These are phyloP conservation scores for Australoheros scitulus DNA, from an alignment of 2,113 vertebrate genomes.

Conservation along the genomic window DNA sequence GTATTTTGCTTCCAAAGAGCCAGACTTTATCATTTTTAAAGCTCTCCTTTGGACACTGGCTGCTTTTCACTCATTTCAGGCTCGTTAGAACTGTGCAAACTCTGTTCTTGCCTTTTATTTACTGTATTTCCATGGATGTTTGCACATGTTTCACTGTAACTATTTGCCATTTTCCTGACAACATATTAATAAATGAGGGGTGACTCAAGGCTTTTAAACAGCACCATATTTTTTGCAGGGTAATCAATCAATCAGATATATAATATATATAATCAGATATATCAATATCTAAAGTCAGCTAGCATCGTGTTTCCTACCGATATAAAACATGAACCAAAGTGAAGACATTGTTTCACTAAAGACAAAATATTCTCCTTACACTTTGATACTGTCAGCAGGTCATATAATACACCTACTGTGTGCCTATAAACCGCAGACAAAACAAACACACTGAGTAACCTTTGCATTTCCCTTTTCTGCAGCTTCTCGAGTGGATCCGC, in stretches of 20 bases:
- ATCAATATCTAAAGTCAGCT: not conserved
- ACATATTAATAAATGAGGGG: fast-evolving
- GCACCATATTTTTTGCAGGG: not conserved
- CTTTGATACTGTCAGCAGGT: not conserved
- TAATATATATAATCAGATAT: too few relatives aligned
- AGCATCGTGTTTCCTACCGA: not conserved
- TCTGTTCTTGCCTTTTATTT: too few relatives aligned
- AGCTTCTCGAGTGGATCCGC: conserved; percentile 98
- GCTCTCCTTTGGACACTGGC: too few relatives aligned
- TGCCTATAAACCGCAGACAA: fast-evolving
- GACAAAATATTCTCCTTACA: not conserved
- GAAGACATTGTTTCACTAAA: not conserved
- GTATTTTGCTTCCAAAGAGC: too few relatives aligned
- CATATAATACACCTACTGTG: not conserved
- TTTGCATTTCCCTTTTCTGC: not conserved
- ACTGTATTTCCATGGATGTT: too few relatives aligned
- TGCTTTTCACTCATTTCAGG: too few relatives aligned
- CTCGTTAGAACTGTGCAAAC: too few relatives aligned
- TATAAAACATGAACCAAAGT: not conserved
- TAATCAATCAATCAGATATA: not conserved
- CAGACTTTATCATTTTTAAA: too few relatives aligned
- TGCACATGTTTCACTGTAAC: too few relatives aligned
- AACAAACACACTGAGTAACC: not conserved
- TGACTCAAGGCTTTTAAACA: not conserved
- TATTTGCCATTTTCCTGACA: not conserved